Percentiles rank a stretch among this genome's conserved stretches.
phyloP scores from a whole-genome alignment of 1,140 invertebrate species.

The roundworm (Caenorhabditis elegans) region WBcel235 BX284605.5:8389001-8389500 shows the following conservation, averaged over 20 bases:
- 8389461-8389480: background rate
- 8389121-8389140: background rate
- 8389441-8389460: constrained; percentile 5
- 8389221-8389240: constrained; percentile 14
- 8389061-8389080: background rate
- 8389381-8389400: background rate
- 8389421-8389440: background rate
- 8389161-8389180: background rate
- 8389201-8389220: background rate
- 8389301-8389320: background rate
- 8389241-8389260: background rate
- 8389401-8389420: too few species aligned
- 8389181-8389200: background rate
- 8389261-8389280: background rate
- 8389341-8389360: background rate
- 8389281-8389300: background rate
- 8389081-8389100: background rate
- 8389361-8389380: background rate
- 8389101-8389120: background rate
- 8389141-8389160: background rate
- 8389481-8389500: background rate
- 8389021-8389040: background rate
- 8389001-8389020: constrained; percentile 13
- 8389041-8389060: background rate
- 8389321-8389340: background rate